phyloP scores from a whole-genome alignment of 2,888 invertebrate species.

The Imbricaverruca yamaguchii region DNA sequence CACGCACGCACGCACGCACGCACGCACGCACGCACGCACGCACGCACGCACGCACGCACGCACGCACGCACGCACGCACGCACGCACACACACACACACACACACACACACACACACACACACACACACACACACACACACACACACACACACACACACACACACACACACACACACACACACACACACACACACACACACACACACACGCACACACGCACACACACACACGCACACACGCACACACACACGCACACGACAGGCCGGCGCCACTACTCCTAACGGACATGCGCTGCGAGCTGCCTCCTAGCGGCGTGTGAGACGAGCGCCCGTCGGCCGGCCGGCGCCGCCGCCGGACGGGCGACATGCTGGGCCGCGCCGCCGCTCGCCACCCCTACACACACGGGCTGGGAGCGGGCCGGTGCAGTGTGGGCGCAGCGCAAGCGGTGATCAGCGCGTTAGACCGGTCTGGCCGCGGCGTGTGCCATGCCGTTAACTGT shows the following conservation, averaged over 20 bases:
- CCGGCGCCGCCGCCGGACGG: too few relatives aligned
- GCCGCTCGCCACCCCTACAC: too few relatives aligned
- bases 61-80: neutral
- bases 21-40: conserved; percentile 7
- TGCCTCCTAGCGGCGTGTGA: neutral
- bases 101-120: neutral
- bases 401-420: too few relatives aligned
- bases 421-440: neutral
- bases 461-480: too few relatives aligned
- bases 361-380: too few relatives aligned
- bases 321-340: neutral
- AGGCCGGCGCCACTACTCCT: neutral
- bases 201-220: neutral
- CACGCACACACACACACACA: conserved; percentile 20
- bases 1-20: conserved; percentile 22
- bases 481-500: too few relatives aligned
- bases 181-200: conserved; percentile 18
- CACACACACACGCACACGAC: neutral
- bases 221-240: conserved; percentile 14
- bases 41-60: conserved; percentile 8
- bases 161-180: conserved; percentile 2
- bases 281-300: neutral
- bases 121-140: neutral
- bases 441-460: too few relatives aligned
- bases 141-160: conserved; percentile 14